Evolutionary conservation across 2,113 vertebrate species (phyloP).

Genomic region (Tachuris rubrigastra): DNA sequence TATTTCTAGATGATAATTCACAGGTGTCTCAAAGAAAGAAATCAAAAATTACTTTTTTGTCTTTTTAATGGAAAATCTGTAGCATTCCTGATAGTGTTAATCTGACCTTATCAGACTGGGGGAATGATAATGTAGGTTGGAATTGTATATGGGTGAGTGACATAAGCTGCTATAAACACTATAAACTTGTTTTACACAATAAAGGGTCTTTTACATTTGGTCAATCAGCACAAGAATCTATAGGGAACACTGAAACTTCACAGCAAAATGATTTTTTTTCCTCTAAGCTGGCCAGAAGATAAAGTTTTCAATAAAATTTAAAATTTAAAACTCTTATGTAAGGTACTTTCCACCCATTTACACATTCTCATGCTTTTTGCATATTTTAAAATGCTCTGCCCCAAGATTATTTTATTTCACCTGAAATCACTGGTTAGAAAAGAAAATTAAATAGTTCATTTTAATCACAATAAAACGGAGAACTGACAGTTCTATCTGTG

Average conservation of each 20-base stretch:
- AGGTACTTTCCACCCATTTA: not conserved
- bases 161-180: not conserved
- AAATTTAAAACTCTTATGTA: not conserved
- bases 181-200: not conserved
- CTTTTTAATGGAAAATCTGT: not conserved
- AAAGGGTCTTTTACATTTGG: not conserved
- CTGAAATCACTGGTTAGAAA: not conserved
- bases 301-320: not conserved
- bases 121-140: not conserved
- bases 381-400: not conserved
- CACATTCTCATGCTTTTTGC: not conserved
- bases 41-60: not conserved
- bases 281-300: not conserved
- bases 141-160: not conserved
- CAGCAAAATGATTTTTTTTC: not conserved
- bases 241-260: not conserved
- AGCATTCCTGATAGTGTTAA: not conserved
- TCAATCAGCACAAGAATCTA: not conserved
- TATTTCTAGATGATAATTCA: conserved; percentile 16
- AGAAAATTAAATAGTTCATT: not conserved
- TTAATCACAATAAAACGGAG: not conserved
- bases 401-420: not conserved
- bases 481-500: not conserved
- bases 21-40: not conserved
- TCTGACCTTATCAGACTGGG: not conserved